Evolutionary conservation across 2,888 invertebrate species (phyloP).

Genomic region (Drosophila nr. perissopoda): DNA sequence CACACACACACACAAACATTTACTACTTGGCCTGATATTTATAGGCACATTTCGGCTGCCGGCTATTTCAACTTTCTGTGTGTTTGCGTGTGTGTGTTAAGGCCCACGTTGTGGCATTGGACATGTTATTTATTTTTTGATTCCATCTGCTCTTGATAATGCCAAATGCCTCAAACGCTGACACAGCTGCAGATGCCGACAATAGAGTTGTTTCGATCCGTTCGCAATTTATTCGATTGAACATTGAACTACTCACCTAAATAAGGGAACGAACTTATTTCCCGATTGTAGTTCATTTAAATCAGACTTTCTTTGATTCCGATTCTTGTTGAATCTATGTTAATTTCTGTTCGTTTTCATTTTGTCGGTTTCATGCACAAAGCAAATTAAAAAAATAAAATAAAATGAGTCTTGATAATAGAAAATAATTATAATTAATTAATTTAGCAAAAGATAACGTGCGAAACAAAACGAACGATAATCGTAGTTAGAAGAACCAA

Average conservation of each 20-base stretch:
- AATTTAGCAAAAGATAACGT: not conserved
- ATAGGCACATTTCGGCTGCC: slow-evolving; percentile 59
- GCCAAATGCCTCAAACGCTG: slow-evolving; percentile 59
- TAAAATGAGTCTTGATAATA: not conserved
- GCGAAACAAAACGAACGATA: not conserved
- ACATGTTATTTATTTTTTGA: slow-evolving; percentile 29
- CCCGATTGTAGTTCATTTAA: not conserved
- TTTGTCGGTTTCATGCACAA: not conserved
- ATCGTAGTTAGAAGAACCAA: not conserved
- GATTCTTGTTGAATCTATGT: not conserved
- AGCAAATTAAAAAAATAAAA: too few species aligned
- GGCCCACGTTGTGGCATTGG: slow-evolving; percentile 67
- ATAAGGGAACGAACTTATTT: not conserved
- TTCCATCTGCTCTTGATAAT: slow-evolving; percentile 64
- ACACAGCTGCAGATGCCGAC: slow-evolving; percentile 28
- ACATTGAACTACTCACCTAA: not conserved
- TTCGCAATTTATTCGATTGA: not conserved
- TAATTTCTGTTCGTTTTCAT: not conserved
- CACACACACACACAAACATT: slow-evolving; percentile 34
- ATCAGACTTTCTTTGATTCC: not conserved
- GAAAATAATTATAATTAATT: not conserved
- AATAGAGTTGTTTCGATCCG: not conserved
- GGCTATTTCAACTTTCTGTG: slow-evolving; percentile 58
- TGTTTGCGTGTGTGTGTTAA: slow-evolving; percentile 13
- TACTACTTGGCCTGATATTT: slow-evolving; percentile 48